Percentiles rank a stretch among this genome's conserved stretches.
Evolutionary conservation across 2,113 vertebrate genomes (phyloP).

Genomic region (Epinephelus lanceolatus): DNA sequence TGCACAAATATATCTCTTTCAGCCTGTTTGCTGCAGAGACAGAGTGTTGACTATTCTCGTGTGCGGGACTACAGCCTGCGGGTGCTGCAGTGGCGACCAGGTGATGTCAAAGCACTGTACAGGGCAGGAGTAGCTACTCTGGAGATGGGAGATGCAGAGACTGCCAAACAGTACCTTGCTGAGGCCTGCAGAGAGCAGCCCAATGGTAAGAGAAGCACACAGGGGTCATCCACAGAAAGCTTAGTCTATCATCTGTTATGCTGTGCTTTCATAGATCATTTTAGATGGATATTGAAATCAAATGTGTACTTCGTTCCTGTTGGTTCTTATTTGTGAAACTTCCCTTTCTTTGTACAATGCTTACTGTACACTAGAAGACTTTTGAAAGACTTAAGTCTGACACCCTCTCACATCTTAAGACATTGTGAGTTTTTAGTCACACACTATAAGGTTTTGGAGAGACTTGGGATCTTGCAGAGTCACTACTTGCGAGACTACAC

Average conservation of each 20-base stretch:
- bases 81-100: conserved; percentile 86
- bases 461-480: too few relatives aligned
- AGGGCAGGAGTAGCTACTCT: conserved; percentile 91
- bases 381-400: too few relatives aligned
- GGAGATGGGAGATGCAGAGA: conserved; percentile 89
- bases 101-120: conserved; percentile 91
- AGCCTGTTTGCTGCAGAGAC: conserved; percentile 92
- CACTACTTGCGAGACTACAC: too few relatives aligned
- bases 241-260: background rate
- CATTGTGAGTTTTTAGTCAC: too few relatives aligned
- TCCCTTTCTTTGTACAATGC: background rate
- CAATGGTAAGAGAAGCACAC: conserved; percentile 81
- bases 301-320: background rate
- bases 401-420: too few relatives aligned
- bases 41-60: conserved; percentile 88
- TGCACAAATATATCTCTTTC: conserved; percentile 20
- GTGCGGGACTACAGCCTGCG: conserved; percentile 91
- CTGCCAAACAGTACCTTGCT: conserved; percentile 86
- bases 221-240: background rate
- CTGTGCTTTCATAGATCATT: background rate
- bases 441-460: too few relatives aligned
- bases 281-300: background rate
- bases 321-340: background rate
- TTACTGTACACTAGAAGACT: background rate
- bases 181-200: conserved; percentile 87